Evolutionary conservation across 2,888 invertebrate species (phyloP).

Genomic region (Pandemis cinnamomeana): DNA sequence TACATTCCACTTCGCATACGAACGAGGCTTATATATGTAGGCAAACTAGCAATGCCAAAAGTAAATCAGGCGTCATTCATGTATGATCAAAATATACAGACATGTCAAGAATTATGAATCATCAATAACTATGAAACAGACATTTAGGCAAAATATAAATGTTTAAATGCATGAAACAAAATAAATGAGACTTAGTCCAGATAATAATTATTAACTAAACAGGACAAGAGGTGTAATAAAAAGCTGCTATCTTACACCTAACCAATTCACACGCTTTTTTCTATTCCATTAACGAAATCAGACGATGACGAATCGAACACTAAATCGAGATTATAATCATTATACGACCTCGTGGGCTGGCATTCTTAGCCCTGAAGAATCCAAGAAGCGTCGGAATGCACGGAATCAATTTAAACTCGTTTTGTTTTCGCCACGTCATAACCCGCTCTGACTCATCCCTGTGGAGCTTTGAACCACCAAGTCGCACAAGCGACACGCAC

Average conservation of each 20-base stretch:
- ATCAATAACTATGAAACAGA: not conserved
- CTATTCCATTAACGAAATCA: constrained; percentile 82
- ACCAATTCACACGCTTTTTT: constrained; percentile 76
- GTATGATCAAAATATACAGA: not conserved
- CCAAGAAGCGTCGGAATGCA: constrained; percentile 80
- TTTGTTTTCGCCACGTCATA: constrained; percentile 84
- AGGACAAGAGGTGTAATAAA: not conserved
- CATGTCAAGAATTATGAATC: not conserved
- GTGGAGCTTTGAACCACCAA: constrained; percentile 12
- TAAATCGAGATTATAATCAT: constrained; percentile 82
- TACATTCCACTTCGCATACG: not conserved
- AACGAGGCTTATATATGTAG: not conserved
- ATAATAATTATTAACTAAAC: not conserved
- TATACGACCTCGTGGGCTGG: constrained; percentile 72
- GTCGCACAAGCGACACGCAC: not conserved
- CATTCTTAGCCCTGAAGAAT: constrained; percentile 73
- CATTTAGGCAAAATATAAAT: not conserved
- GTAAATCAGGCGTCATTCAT: not conserved
- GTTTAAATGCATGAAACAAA: not conserved
- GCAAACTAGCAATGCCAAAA: not conserved
- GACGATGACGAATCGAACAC: constrained; percentile 82
- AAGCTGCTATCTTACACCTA: constrained; percentile 13
- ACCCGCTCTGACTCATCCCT: constrained; percentile 67
- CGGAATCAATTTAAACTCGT: constrained; percentile 79
- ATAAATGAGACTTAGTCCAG: not conserved